Percentiles rank a stretch among this genome's conserved stretches.
phyloP scores from a whole-genome alignment of 2,797 vertebrate genomes.

The Gadopsis bispinosus region DNA sequence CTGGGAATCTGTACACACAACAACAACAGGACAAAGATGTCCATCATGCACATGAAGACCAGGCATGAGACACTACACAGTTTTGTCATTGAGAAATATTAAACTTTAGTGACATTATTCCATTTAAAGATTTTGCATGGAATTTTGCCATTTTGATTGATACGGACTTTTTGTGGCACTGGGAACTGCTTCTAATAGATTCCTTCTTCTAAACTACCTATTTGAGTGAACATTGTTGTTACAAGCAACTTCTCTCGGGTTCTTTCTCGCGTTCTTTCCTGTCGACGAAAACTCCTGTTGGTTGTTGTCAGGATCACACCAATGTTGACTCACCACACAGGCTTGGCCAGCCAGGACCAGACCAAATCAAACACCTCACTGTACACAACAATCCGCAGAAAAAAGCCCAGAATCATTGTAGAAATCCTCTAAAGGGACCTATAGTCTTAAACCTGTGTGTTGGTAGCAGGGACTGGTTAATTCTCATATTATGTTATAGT shows the following conservation, averaged over 20 bases:
- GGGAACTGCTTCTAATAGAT: neutral
- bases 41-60: constrained; percentile 31
- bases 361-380: constrained; percentile 28
- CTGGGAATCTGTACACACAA: constrained; percentile 46
- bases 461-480: neutral
- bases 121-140: neutral
- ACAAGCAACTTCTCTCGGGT: neutral
- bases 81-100: constrained; percentile 36
- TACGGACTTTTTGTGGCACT: neutral
- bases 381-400: constrained; percentile 17
- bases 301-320: constrained; percentile 26
- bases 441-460: neutral
- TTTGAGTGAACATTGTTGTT: constrained; percentile 10
- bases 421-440: constrained; percentile 8
- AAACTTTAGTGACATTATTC: constrained; percentile 5
- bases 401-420: neutral
- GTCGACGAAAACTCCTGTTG: constrained; percentile 11
- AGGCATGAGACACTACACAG: constrained; percentile 17
- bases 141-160: constrained; percentile 1
- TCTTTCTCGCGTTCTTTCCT: neutral
- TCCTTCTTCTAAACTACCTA: neutral
- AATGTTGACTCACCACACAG: constrained; percentile 29
- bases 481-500: constrained; percentile 10
- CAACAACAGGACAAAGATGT: constrained; percentile 40
- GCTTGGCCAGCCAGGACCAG: neutral